phyloP scores from a whole-genome alignment of 2,888 invertebrate species.

The Lasioglossum morio region DNA sequence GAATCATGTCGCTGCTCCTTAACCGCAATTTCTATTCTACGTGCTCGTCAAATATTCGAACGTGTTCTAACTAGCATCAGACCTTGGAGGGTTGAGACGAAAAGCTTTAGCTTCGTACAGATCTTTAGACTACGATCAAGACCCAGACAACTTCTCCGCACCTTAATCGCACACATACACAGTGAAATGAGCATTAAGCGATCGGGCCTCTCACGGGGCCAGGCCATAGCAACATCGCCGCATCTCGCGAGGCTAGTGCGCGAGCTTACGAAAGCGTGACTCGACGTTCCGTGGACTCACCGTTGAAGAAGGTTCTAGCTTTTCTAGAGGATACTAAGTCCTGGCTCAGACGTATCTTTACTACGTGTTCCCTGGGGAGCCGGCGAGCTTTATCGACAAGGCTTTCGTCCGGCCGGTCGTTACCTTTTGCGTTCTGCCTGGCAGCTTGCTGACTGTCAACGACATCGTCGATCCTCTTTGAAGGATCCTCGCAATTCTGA shows the following conservation, averaged over 20 bases:
- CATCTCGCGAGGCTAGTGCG: conserved; percentile 28
- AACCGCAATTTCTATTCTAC: not conserved
- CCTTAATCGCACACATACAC: conserved; percentile 25
- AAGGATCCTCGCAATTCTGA: conserved; percentile 83
- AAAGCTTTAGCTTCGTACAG: not conserved
- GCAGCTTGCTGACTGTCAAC: conserved; percentile 73
- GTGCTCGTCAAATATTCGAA: not conserved
- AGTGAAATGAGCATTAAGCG: conserved; percentile 19
- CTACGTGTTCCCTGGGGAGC: conserved; percentile 87
- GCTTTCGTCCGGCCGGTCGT: conserved; percentile 85
- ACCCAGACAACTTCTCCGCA: conserved; percentile 3
- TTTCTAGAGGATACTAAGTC: conserved; percentile 75
- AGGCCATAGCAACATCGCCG: conserved; percentile 39
- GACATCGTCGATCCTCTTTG: conserved; percentile 60
- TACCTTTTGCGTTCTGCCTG: conserved; percentile 56
- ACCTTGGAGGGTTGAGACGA: not conserved
- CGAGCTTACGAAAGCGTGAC: conserved; percentile 58
- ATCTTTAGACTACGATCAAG: not conserved
- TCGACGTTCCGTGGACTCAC: conserved; percentile 76
- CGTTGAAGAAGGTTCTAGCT: conserved; percentile 82
- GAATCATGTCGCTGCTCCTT: not conserved
- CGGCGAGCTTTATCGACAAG: conserved; percentile 87
- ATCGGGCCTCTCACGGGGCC: conserved; percentile 10
- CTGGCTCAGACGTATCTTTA: conserved; percentile 89
- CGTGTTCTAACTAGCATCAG: not conserved